phyloP scores from a whole-genome alignment of 2,113 vertebrate species.

The Holacanthus passer region DNA sequence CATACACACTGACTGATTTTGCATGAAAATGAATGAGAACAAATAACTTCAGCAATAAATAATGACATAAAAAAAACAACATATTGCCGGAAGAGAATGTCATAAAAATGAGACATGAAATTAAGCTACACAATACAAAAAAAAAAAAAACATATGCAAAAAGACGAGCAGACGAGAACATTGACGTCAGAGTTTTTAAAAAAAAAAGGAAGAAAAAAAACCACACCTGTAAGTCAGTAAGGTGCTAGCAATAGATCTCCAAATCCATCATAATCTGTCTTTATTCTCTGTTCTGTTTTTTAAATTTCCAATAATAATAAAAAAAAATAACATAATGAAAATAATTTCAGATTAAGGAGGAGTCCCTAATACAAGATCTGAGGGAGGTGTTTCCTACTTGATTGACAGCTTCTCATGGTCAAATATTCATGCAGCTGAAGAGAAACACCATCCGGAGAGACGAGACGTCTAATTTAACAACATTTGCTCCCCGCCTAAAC shows the following conservation, averaged over 20 bases:
- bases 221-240: slow-evolving; percentile 82
- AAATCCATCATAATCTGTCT: slow-evolving; percentile 87
- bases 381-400: slow-evolving; percentile 83
- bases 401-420: slow-evolving; percentile 87
- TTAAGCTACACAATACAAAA: slow-evolving; percentile 79
- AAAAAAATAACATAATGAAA: slow-evolving; percentile 86
- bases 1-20: slow-evolving; percentile 82
- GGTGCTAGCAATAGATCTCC: slow-evolving; percentile 88
- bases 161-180: slow-evolving; percentile 77
- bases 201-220: slow-evolving; percentile 72
- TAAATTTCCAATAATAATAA: slow-evolving; percentile 83
- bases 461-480: slow-evolving; percentile 91
- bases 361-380: slow-evolving; percentile 78
- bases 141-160: slow-evolving; percentile 64
- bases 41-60: slow-evolving; percentile 79
- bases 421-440: slow-evolving; percentile 93
- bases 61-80: slow-evolving; percentile 78
- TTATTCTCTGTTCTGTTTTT: slow-evolving; percentile 82
- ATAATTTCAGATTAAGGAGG: slow-evolving; percentile 84
- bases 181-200: slow-evolving; percentile 80
- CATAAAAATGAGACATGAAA: slow-evolving; percentile 73
- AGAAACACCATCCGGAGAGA: slow-evolving; percentile 89
- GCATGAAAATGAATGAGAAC: slow-evolving; percentile 86
- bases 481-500: slow-evolving; percentile 88
- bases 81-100: slow-evolving; percentile 85